Evolutionary conservation across 2,797 vertebrate species (phyloP).

Genomic region (Chelidonichthys spinosus): DNA sequence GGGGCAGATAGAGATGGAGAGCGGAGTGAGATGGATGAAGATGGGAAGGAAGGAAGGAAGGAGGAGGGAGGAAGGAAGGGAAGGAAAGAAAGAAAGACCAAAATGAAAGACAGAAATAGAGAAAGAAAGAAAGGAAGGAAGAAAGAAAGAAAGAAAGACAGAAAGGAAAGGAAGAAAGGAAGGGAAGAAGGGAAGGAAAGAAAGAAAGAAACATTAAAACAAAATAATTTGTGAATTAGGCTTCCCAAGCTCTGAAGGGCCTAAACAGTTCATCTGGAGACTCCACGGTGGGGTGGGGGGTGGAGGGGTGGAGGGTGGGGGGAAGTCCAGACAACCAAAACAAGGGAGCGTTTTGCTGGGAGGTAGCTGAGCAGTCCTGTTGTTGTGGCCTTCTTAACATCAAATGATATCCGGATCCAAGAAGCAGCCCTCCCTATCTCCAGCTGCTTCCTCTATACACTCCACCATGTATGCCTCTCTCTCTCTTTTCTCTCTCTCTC

Average conservation of each 20-base stretch:
- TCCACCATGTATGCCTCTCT: slow-evolving; percentile 60
- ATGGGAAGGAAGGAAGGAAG: slow-evolving; percentile 60
- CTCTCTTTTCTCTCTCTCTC: neutral
- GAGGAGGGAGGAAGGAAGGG: slow-evolving; percentile 66
- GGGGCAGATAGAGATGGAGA: slow-evolving; percentile 5
- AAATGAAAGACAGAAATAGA: slow-evolving; percentile 70
- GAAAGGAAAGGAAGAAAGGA: slow-evolving; percentile 20
- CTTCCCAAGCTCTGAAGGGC: slow-evolving; percentile 43
- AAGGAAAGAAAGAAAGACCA: slow-evolving; percentile 66
- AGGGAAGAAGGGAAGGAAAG: no score
- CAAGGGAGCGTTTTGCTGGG: slow-evolving; percentile 83
- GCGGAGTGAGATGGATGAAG: slow-evolving; percentile 42
- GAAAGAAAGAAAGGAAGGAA: slow-evolving; percentile 65
- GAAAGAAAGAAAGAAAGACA: slow-evolving; percentile 14
- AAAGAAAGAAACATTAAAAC: neutral
- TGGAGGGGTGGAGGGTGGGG: slow-evolving; percentile 59
- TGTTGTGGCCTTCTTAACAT: slow-evolving; percentile 77
- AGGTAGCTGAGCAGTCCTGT: slow-evolving; percentile 58
- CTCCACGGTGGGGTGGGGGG: slow-evolving; percentile 57
- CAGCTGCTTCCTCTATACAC: slow-evolving; percentile 67
- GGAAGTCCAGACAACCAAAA: slow-evolving; percentile 83
- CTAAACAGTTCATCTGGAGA: slow-evolving; percentile 63
- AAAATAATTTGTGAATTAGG: neutral
- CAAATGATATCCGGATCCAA: slow-evolving; percentile 84
- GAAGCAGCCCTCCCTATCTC: slow-evolving; percentile 51